phyloP scores from a whole-genome alignment of 2,113 vertebrate genomes.

The Corynorhinus townsendii region DNA sequence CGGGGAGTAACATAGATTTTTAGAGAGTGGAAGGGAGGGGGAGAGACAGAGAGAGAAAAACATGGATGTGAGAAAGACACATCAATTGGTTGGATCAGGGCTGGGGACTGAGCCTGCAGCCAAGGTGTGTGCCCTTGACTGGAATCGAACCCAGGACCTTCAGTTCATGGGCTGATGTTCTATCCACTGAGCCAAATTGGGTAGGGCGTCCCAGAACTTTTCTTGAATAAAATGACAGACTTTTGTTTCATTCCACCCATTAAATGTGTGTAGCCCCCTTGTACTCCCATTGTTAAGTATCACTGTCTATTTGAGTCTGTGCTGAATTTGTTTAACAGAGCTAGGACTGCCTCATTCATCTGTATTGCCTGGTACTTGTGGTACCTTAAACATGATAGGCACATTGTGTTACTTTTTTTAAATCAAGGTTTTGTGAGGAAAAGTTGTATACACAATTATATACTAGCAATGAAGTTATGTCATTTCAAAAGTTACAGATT shows the following conservation, averaged over 20 bases:
- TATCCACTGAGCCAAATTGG: no score
- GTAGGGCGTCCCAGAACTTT: not conserved
- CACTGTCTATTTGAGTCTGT: not conserved
- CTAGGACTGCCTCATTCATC: not conserved
- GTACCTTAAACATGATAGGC: not conserved
- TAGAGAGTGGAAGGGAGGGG: no score
- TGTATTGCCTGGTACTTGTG: not conserved
- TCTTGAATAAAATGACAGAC: slow-evolving; percentile 11
- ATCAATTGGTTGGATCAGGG: no score
- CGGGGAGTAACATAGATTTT: no score
- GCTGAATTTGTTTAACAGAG: not conserved
- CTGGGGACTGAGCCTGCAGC: no score
- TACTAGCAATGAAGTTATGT: not conserved
- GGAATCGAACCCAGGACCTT: no score
- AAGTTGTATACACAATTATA: slow-evolving; percentile 22
- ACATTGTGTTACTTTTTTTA: not conserved
- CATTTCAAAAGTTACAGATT: slow-evolving; percentile 45
- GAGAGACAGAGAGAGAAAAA: no score
- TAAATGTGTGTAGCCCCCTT: not conserved
- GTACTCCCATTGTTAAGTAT: not conserved
- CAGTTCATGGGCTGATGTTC: no score
- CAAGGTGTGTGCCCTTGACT: no score
- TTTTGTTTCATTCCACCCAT: not conserved
- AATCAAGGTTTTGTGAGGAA: not conserved
- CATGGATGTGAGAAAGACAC: no score